Evolutionary conservation across 30 jellyfish, hydroid and myxozoan species (phyloP).

Genomic region (Aurelia aurita): DNA sequence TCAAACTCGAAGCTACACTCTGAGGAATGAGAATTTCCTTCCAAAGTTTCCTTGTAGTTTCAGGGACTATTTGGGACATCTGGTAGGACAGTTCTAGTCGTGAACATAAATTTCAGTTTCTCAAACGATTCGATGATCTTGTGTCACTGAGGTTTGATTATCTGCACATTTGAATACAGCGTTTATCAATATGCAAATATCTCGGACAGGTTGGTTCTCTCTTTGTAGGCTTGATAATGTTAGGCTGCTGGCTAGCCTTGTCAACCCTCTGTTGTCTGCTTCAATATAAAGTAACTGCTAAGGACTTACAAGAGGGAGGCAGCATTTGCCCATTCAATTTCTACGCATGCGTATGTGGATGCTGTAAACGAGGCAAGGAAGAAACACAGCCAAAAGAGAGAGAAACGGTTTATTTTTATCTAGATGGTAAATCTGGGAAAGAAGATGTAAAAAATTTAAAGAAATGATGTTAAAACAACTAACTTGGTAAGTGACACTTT

Average conservation of each 20-base stretch:
- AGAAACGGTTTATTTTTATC: constrained; percentile 9
- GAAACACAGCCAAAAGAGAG: background rate
- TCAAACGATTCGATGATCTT: no score
- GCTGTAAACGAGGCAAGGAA: constrained; percentile 14
- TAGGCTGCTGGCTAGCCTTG: constrained; percentile 66
- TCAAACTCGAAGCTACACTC: no score
- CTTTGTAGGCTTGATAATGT: constrained; percentile 56
- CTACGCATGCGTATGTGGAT: constrained; percentile 23
- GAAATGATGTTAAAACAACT: no score
- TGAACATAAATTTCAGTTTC: no score
- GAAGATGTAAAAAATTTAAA: background rate
- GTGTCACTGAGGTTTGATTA: no score
- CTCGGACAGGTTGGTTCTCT: background rate
- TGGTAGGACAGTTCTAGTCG: no score
- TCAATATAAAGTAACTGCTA: constrained; percentile 77
- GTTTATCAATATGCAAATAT: no score
- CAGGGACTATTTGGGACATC: no score
- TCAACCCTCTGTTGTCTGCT: constrained; percentile 34
- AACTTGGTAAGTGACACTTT: no score
- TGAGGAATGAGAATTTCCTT: no score
- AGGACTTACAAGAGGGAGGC: constrained; percentile 74
- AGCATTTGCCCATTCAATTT: constrained; percentile 68
- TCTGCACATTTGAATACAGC: no score
- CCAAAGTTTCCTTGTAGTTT: no score
- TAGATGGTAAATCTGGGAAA: background rate